phyloP scores from a whole-genome alignment of 2,888 invertebrate species.

The Nipponacmea schrenckii region DNA sequence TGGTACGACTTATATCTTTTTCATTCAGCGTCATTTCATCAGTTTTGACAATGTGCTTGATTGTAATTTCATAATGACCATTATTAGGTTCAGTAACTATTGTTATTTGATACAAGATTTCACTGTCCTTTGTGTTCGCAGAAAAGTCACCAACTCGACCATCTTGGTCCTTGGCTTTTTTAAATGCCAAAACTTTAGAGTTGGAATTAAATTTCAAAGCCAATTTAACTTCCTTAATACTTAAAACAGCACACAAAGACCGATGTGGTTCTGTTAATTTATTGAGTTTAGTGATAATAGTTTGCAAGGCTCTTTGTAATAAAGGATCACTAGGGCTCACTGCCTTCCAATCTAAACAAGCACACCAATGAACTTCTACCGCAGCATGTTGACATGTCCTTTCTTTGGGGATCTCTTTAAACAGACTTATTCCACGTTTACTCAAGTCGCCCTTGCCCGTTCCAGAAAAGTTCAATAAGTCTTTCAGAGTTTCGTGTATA shows the following conservation, averaged over 20 bases:
- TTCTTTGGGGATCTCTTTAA: constrained; percentile 71
- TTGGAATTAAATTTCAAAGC: constrained; percentile 12
- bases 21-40: constrained; percentile 33
- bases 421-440: constrained; percentile 58
- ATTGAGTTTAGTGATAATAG: constrained; percentile 67
- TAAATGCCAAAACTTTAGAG: neutral
- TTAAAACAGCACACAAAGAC: constrained; percentile 75
- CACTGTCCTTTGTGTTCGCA: constrained; percentile 71
- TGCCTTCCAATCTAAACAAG: constrained; percentile 84
- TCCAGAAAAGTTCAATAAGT: constrained; percentile 72
- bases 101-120: constrained; percentile 34
- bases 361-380: constrained; percentile 94
- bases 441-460: constrained; percentile 13
- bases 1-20: constrained; percentile 35
- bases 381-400: constrained; percentile 88
- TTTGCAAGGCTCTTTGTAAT: constrained; percentile 78
- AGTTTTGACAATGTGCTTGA: constrained; percentile 24
- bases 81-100: constrained; percentile 39
- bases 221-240: constrained; percentile 45
- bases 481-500: constrained; percentile 82
- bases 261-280: constrained; percentile 40
- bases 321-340: constrained; percentile 72
- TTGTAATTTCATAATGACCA: constrained; percentile 43
- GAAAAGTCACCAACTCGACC: constrained; percentile 73
- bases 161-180: constrained; percentile 28